A percentile compares a stretch with the other conserved stretches of the same genome.
Conservation (phyloP, 2,888 invertebrate genomes). For the Pantelozetes paolii region DNA sequence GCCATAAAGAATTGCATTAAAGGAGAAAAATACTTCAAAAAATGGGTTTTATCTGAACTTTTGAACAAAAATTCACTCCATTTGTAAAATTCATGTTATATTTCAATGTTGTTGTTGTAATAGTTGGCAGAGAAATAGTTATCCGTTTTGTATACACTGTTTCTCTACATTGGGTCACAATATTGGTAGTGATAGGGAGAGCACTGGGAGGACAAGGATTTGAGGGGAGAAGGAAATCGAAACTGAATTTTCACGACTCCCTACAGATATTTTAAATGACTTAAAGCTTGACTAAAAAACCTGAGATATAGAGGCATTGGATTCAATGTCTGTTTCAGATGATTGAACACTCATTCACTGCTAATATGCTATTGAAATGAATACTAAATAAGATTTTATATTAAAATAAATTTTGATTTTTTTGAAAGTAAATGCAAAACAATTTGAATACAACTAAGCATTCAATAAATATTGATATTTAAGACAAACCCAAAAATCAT, state of each 20-base stretch:
- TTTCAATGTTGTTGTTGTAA: background rate
- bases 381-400: too few species aligned
- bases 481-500: too few species aligned
- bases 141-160: background rate
- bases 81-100: background rate
- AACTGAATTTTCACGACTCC: constrained; percentile 28
- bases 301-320: background rate
- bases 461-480: too few species aligned
- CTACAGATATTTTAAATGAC: constrained; percentile 34
- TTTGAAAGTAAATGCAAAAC: too few species aligned
- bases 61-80: background rate
- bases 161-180: background rate
- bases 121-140: background rate
- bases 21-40: background rate
- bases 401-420: too few species aligned
- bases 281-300: too few species aligned
- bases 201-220: too few species aligned
- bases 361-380: background rate
- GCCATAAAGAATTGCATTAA: background rate
- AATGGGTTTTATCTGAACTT: background rate
- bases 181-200: background rate
- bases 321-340: background rate
- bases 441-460: too few species aligned
- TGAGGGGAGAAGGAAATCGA: too few species aligned
- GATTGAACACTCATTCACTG: constrained; percentile 18